These are phyloP conservation scores for Caenorhabditis virilis DNA, from an alignment of 2,888 invertebrate genomes.

Conservation along the genomic window DNA sequence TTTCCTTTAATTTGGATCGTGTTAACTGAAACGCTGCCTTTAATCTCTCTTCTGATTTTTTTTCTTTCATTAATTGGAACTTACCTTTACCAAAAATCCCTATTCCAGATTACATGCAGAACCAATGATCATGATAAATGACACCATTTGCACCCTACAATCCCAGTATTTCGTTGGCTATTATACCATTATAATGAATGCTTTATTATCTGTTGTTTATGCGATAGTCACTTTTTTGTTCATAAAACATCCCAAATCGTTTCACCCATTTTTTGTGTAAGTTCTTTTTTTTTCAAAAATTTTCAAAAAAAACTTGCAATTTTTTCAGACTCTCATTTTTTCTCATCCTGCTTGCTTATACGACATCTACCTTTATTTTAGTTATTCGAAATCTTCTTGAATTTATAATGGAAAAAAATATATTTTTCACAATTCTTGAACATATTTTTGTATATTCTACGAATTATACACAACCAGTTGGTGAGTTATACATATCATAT, in stretches of 20 bases:
- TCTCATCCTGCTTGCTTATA: background rate
- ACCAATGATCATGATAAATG: no score
- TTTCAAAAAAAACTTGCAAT: background rate
- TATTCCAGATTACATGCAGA: no score
- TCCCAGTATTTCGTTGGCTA: no score
- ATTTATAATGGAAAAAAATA: slow-evolving; percentile 18
- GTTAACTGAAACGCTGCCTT: no score
- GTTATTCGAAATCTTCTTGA: slow-evolving; percentile 24
- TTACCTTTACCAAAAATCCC: no score
- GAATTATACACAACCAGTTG: slow-evolving; percentile 26
- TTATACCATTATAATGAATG: no score
- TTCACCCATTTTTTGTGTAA: background rate
- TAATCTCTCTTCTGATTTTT: no score
- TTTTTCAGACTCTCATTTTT: background rate
- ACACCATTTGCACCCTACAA: no score
- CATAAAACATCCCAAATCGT: background rate
- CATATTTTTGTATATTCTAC: slow-evolving; percentile 14
- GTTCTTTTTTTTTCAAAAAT: background rate
- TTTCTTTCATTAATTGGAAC: no score
- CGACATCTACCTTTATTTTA: slow-evolving; percentile 18
- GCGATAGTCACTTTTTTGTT: background rate
- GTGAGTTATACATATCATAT: background rate
- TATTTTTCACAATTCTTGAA: slow-evolving; percentile 18
- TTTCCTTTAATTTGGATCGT: no score
- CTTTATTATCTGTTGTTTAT: background rate